A percentile compares a stretch with the other conserved stretches of the same genome.
Evolutionary conservation across 2,113 vertebrate species (phyloP).

Genomic region (Gobiocypris rarus): DNA sequence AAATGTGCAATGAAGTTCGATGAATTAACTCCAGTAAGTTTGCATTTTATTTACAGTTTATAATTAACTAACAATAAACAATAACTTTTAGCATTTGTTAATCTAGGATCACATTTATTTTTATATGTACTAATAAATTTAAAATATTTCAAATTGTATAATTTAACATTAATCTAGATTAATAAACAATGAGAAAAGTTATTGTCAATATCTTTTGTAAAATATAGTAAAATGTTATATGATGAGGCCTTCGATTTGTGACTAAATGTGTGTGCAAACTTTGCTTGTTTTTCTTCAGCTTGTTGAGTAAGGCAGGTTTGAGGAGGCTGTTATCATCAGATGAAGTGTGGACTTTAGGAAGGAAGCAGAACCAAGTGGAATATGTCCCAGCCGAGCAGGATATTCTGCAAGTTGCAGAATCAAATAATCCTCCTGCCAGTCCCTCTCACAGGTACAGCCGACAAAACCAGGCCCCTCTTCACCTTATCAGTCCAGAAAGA

Average conservation of each 20-base stretch:
- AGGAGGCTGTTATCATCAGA: conserved; percentile 55
- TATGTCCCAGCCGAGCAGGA: conserved; percentile 41
- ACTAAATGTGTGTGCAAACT: background rate
- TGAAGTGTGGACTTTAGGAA: conserved; percentile 60
- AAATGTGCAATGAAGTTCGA: background rate
- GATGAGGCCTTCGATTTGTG: background rate
- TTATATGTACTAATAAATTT: no score
- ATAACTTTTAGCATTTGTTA: no score
- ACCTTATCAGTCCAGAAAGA: conserved; percentile 28
- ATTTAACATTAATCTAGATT: background rate
- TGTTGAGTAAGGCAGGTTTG: conserved; percentile 57
- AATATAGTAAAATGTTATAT: background rate
- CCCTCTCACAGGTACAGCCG: conserved; percentile 15
- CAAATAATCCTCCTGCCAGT: conserved; percentile 20
- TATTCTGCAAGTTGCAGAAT: conserved; percentile 13
- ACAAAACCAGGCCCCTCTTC: conserved; percentile 24
- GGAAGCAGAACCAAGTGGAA: conserved; percentile 46
- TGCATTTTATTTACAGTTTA: no score
- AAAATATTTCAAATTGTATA: background rate
- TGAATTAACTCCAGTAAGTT: background rate
- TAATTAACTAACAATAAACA: no score
- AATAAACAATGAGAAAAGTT: no score
- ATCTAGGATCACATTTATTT: no score
- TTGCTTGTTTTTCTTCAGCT: conserved; percentile 49
- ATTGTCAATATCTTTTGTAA: background rate